Evolutionary conservation across 2,888 invertebrate species (phyloP).

Genomic region (Ceratothoa steindachneri): DNA sequence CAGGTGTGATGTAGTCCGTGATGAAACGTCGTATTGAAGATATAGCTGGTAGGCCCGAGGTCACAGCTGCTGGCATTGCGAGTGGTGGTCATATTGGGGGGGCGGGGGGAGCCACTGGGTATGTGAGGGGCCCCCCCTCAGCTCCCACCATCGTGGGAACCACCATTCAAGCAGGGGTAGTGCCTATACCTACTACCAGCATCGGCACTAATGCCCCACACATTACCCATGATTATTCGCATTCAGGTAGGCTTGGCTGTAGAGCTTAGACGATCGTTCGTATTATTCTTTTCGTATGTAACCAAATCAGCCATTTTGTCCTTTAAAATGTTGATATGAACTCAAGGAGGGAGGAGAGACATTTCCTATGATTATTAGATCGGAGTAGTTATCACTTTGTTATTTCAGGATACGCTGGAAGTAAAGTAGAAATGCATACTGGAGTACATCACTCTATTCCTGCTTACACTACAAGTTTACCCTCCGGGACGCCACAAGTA

Average conservation of each 20-base stretch:
- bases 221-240: background rate
- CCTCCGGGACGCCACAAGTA: slow-evolving; percentile 22
- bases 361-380: too few species aligned
- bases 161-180: slow-evolving; percentile 24
- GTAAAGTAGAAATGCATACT: slow-evolving; percentile 40
- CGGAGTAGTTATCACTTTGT: too few species aligned
- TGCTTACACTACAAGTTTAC: slow-evolving; percentile 27
- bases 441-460: slow-evolving; percentile 38
- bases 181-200: slow-evolving; percentile 29
- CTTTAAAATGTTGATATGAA: too few species aligned
- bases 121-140: background rate
- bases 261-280: too few species aligned
- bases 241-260: background rate
- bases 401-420: slow-evolving; percentile 32
- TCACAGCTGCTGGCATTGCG: slow-evolving; percentile 32
- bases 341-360: too few species aligned
- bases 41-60: slow-evolving; percentile 38
- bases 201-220: background rate
- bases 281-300: background rate
- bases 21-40: slow-evolving; percentile 44
- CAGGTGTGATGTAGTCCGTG: slow-evolving; percentile 40
- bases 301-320: background rate
- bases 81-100: slow-evolving; percentile 24
- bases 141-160: background rate
- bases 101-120: background rate